Evolutionary conservation across 2,888 invertebrate species (phyloP), one percentile per base, ranked within the genome.

Genomic region (Diarsia rubi): DNA sequence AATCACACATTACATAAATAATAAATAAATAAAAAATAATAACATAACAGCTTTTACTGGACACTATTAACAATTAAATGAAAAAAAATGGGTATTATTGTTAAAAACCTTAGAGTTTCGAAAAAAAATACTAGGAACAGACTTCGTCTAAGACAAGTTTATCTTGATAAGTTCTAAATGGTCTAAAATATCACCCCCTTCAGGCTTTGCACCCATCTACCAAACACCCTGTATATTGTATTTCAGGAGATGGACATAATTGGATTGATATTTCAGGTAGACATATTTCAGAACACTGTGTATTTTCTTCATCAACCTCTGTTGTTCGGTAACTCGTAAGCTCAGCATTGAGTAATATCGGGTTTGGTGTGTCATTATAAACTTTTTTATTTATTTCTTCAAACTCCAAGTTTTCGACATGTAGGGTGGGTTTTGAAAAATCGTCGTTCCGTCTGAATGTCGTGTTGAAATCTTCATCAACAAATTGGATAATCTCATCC

Each of bases 391-490:
- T 65, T 47, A 63, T 24, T 47, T 47, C 47, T 65, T 65, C 47
- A 44, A 65, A 47, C 62, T 62, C 62, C 62, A 62, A 62, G 62
- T 42, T 62, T 62, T 37, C 42, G 62, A 62, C 62, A 62, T 42
- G 62, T 27, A 59, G 27, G 57, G 57, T 27, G 57, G 57, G 24
- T 21, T 42, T 37, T 62, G 42, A 31, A 65, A 45, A 47, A 65
- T 44, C 47, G 45, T 44, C 47, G 45, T 44, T 65, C 47, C 47
- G 44, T 65, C 65, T 31, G 65, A 47, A 47, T 65, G 44, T 27
- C 65, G 65, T 65, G 47, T 65, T 65, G 27, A 65, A 65, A 65
- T 65, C 47, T 65, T 65, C 65, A 65, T 65, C 63, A 63, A 63
- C 63, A 63, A 37, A 63, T 21, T 63, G 42, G 44, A 63, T 42